Evolutionary conservation across 2,797 vertebrate genomes (phyloP).

Genomic region (Neosilurus mollespiculum): DNA sequence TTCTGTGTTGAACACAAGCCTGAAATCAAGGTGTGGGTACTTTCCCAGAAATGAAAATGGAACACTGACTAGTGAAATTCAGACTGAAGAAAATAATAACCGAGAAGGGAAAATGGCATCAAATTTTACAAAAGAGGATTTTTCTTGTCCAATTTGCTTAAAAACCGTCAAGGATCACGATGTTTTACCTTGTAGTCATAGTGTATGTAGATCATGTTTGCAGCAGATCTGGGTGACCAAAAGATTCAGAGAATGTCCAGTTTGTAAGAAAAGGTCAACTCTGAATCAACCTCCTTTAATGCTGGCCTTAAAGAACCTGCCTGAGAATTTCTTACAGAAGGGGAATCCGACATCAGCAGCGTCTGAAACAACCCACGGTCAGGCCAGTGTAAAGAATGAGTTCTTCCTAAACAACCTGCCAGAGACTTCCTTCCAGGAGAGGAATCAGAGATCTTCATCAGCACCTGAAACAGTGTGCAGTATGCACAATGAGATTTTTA

Average conservation of each 20-base stretch:
- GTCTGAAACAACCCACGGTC: background rate
- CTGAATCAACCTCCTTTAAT: background rate
- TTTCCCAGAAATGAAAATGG: background rate
- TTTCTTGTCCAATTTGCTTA: conserved; percentile 17
- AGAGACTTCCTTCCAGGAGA: background rate
- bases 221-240: background rate
- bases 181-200: background rate
- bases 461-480: background rate
- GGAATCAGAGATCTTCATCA: background rate
- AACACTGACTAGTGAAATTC: background rate
- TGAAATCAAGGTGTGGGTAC: background rate
- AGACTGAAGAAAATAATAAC: background rate
- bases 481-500: conserved; percentile 3
- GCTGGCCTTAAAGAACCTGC: conserved; percentile 2
- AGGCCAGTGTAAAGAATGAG: too few relatives aligned
- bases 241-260: conserved; percentile 18
- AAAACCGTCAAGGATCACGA: background rate
- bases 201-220: conserved; percentile 13
- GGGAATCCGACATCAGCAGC: too few relatives aligned
- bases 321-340: background rate
- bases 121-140: background rate
- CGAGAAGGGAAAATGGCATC: background rate
- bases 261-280: background rate
- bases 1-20: background rate
- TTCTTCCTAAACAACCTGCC: too few relatives aligned